Evolutionary conservation across 2,797 vertebrate species (phyloP).

Genomic region (Phataginus tricuspis): DNA sequence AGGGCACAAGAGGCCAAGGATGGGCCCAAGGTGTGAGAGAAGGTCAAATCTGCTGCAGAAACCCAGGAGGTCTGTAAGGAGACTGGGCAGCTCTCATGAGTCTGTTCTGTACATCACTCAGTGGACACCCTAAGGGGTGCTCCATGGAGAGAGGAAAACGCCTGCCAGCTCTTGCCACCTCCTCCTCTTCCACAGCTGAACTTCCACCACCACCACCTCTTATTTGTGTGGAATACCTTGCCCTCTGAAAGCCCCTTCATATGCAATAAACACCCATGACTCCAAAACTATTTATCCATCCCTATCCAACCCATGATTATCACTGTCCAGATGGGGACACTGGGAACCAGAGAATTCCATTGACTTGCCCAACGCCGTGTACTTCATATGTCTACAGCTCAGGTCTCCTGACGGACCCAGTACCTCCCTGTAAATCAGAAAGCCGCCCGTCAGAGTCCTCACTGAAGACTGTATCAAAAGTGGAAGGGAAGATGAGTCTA

Average conservation of each 20-base stretch:
- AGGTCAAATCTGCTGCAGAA: background rate
- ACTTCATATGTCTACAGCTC: background rate
- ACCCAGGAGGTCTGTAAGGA: background rate
- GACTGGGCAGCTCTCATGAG: background rate
- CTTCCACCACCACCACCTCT: background rate
- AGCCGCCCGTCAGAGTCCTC: background rate
- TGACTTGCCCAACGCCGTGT: background rate
- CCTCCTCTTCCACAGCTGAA: background rate
- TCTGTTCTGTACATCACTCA: background rate
- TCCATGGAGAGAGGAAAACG: background rate
- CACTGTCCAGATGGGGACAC: background rate
- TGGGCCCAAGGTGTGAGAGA: background rate
- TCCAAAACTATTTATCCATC: background rate
- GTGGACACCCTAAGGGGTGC: rapidly evolving
- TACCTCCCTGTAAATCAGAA: background rate
- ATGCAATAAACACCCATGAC: background rate
- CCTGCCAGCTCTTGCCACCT: too few species aligned
- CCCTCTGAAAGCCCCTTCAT: background rate
- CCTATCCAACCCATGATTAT: background rate
- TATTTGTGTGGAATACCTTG: too few species aligned
- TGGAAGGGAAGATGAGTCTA: background rate
- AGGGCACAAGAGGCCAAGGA: background rate
- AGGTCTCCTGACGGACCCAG: background rate
- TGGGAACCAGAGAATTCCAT: background rate
- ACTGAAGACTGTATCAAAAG: background rate